Base-by-base conservation (phyloP, 2,888 invertebrate species). In the Dryococelus australis region DNA sequence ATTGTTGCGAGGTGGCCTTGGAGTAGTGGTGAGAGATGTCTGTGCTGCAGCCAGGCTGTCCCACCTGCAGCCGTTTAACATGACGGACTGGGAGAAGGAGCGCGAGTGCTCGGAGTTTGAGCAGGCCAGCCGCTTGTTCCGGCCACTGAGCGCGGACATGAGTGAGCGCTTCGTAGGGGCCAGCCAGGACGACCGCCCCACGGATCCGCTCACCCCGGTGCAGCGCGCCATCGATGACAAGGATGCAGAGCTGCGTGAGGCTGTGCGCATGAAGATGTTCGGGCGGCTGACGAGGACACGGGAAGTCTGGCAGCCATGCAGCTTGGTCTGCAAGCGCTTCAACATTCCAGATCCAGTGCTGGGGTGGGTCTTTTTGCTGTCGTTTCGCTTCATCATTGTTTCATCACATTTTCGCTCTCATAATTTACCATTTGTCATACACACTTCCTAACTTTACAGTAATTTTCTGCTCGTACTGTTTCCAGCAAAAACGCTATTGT, bases 331-430 rank as follows among this genome's bases (percentile, higher is more conserved):
- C 91, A 98, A 97, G 92, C 94, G 99, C 83, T 99, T 99, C 91
- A 99, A 99, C 91, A 95, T 99, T 47, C 97, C 98, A 0, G 96
- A 98, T 91, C 97, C 98, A 0, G 95, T 95, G 89, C 94, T 94
- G 51, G 95, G 95, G 93, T 94, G 92, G 92, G 93, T 91, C 81
- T 16, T 28, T 28, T 20, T 47, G 8, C 26, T 85, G 12, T 16
- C 20, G 27, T 24, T 12, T 26, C 80, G 1, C 26, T 80, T 80
- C 80, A 10, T n/a, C 27, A 6, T 80, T 80, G 16, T 80, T 16
- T 20, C 20, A 78, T 24, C n/a, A n/a, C n/a, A n/a, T 24, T 78
- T 78, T 78, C 24, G 4, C 24, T 78, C 24, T n/a, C 78, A n/a
- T n/a, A 3, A 24, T 78, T 78, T n/a, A 78, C 24, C 78, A 78